Base-by-base conservation (phyloP, 2,113 vertebrate species). In the Tiliqua scincoides region DNA sequence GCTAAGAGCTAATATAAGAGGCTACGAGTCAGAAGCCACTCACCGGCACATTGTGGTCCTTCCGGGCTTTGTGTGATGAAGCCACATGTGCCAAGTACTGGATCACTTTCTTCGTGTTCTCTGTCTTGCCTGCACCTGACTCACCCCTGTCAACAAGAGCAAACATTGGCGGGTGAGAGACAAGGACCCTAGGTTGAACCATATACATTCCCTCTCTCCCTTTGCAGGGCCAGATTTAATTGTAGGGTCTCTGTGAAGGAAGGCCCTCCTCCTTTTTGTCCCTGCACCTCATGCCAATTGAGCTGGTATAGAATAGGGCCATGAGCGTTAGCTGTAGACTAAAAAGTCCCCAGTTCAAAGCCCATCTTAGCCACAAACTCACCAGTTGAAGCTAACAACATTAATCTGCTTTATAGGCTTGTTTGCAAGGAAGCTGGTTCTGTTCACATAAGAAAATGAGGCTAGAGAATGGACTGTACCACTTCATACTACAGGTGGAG, bases 101-200 rank as follows among this genome's bases (percentile, higher is more conserved):
- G 93, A 98, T 98, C 68, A 98, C 98, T 92, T 98, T 99, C 95
- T 98, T 98, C 1, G 98, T 98, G 96, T 98, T 98, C 87, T 98
- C 98, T 0, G 98, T 98, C 95, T 98, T 98, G n/a, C 98, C 98
- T 1, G 98, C 98, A 75, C 98, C 98, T 0, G 98, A 99, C 90
- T 99, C 98, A 2, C 98, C 98, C 6, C 98, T 99, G 92, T 10
- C 89, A 37, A 83, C 68, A 18, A 20, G 8, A n/a, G 2, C 63
- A 78, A 25, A 18, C 54, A 70, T 8, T 12, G 83, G 37, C 20
- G 43, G 67, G 70, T 52, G 86, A 84, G 82, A 61, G 80, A 81
- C 74, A 21, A 35, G 48, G 65, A 17, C 6, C 15, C 57, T n/a
- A 6, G 20, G 30, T 27, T 52, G 57, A 30, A 5, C 9, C 72